Percentiles rank a stretch among this genome's conserved stretches.
Conservation (phyloP, 2,888 invertebrate species). For the Antitype chi region DNA sequence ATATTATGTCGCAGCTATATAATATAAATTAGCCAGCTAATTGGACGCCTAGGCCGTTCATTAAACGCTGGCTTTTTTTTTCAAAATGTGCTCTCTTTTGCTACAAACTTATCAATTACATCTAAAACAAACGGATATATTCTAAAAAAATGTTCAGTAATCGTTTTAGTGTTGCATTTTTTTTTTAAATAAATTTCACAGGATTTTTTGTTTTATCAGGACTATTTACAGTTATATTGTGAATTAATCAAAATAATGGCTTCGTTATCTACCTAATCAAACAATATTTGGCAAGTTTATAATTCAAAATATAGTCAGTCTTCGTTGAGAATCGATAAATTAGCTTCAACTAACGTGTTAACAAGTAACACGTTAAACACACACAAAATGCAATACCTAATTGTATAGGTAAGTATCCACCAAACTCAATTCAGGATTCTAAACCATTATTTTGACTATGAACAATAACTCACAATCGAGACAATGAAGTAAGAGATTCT, state of each 20-base stretch:
- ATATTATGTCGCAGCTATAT: too few relatives aligned
- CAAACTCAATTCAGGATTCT: background rate
- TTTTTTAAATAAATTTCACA: too few relatives aligned
- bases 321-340: slow-evolving; percentile 27
- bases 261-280: slow-evolving; percentile 16
- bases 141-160: background rate
- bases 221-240: slow-evolving; percentile 15
- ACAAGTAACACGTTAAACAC: too few relatives aligned
- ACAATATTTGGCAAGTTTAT: slow-evolving; percentile 44
- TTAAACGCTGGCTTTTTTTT: background rate
- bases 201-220: background rate
- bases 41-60: too few relatives aligned
- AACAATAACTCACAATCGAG: slow-evolving; percentile 33
- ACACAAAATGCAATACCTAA: slow-evolving; percentile 17
- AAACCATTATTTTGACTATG: slow-evolving; percentile 49
- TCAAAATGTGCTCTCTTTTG: background rate
- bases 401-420: background rate
- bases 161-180: background rate
- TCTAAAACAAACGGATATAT: background rate
- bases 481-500: slow-evolving; percentile 48
- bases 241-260: slow-evolving; percentile 48
- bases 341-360: background rate
- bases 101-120: background rate
- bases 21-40: too few relatives aligned
- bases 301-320: slow-evolving; percentile 48